Evolutionary conservation across 37 sponge, comb jelly and placozoan species (phyloP), one percentile per base, ranked within the genome.

Genomic region (Ianthella basta): DNA sequence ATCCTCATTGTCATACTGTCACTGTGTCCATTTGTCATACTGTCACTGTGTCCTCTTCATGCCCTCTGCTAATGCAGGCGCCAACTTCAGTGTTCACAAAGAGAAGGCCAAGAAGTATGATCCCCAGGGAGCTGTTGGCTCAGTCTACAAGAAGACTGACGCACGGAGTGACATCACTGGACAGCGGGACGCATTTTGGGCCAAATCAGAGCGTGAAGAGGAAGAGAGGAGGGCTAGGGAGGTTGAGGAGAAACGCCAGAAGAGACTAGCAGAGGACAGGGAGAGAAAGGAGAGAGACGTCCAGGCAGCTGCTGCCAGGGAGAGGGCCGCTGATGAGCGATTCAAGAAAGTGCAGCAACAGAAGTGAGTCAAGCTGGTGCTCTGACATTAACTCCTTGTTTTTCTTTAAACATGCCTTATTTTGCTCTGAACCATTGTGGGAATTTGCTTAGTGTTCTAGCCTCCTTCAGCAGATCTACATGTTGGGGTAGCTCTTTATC

Each of bases 51-150:
- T 44, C 50, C 50, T 44, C 3, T 37, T 72, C 23, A 23, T 72
- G 2, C 29, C 50, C 50, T 44, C 50, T 44, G 8, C 50, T 8
- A 44, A 44, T 8, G 8, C 50, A 92, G 96, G 97, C 36, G 86
- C 97, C 55, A 93, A 93, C 85, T 96, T 88, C 82, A 82, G 97
- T 67, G 79, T 89, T 61, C 97, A 96, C 88, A 91, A 96, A 64
- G 97, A 96, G 88, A 93, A 93, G 78, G 84, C 90, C 27, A 89
- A 87, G 66, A 56, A 83, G 12, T 60, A 85, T 73, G 89, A 82
- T 0, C 86, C 83, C 23, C 73, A 74, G 23, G 92, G 85, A 25
- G 87, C 92, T 60, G 94, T 96, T 79, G 96, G 96, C 4, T 90
- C 96, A 35, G 91, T 90, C 20, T 96, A 91, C 44, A 80, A 90